A percentile compares a stretch with the other conserved stretches of the same genome.
phyloP scores from a whole-genome alignment of 2,113 vertebrate genomes.

The Centropus bengalensis region DNA sequence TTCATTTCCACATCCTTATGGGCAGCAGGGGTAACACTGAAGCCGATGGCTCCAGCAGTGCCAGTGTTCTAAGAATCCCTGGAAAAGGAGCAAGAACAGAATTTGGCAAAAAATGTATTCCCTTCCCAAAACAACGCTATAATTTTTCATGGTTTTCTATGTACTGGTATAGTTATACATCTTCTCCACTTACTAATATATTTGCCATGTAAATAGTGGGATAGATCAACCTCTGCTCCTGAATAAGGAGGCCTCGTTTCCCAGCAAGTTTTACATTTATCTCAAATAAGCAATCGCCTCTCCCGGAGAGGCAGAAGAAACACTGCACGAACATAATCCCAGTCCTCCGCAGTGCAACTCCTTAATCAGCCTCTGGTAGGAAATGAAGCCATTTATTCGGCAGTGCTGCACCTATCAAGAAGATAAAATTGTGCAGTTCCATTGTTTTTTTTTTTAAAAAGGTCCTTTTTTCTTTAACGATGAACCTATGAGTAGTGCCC shows the following conservation, averaged over 20 bases:
- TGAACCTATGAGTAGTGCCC: background rate
- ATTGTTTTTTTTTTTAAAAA: background rate
- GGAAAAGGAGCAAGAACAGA: background rate
- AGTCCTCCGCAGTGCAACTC: background rate
- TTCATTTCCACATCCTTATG: background rate
- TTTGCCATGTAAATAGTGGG: background rate
- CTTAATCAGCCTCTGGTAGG: background rate
- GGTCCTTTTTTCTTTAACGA: background rate
- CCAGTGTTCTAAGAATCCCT: background rate
- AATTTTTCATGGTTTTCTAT: background rate
- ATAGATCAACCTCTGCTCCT: background rate
- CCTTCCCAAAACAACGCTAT: background rate
- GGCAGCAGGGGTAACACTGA: background rate
- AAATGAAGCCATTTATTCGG: background rate
- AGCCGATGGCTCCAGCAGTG: background rate
- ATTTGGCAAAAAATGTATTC: background rate
- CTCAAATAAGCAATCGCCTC: background rate
- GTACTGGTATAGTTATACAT: background rate
- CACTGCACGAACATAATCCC: background rate
- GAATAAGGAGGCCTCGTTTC: background rate
- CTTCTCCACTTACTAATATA: background rate
- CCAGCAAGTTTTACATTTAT: background rate
- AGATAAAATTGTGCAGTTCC: background rate
- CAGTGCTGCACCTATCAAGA: background rate
- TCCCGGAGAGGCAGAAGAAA: background rate